These are phyloP conservation scores for Sclerurus mexicanus DNA, from an alignment of 2,113 vertebrate genomes.

Conservation along the genomic window DNA sequence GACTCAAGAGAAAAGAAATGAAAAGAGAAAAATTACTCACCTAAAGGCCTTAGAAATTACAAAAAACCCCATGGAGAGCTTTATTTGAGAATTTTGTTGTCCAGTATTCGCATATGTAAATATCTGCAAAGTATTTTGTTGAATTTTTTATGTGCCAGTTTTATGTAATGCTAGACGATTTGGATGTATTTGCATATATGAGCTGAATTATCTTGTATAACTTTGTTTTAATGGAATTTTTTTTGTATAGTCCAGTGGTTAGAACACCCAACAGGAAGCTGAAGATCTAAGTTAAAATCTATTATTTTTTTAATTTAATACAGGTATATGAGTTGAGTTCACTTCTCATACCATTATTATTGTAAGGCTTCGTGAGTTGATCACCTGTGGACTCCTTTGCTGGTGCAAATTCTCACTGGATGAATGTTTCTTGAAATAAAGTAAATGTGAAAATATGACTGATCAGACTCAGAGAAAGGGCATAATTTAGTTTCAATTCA, in stretches of 20 bases:
- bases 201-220: neutral
- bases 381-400: neutral
- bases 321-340: neutral
- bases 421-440: neutral
- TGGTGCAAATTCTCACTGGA: neutral
- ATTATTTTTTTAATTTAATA: neutral
- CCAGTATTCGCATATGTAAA: neutral
- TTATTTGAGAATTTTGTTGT: neutral
- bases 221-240: neutral
- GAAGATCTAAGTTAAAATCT: neutral
- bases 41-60: neutral
- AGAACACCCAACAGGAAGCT: neutral
- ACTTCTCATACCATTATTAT: neutral
- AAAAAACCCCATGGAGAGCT: neutral
- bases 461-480: neutral
- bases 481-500: neutral
- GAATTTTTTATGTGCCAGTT: neutral
- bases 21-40: neutral
- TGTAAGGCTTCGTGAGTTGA: neutral
- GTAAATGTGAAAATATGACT: neutral
- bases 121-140: neutral
- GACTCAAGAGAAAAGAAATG: neutral
- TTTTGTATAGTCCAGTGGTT: neutral
- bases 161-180: neutral
- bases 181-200: neutral